Evolutionary conservation across 2,888 invertebrate genomes (phyloP).

Genomic region (Mechanitis mazaeus): DNA sequence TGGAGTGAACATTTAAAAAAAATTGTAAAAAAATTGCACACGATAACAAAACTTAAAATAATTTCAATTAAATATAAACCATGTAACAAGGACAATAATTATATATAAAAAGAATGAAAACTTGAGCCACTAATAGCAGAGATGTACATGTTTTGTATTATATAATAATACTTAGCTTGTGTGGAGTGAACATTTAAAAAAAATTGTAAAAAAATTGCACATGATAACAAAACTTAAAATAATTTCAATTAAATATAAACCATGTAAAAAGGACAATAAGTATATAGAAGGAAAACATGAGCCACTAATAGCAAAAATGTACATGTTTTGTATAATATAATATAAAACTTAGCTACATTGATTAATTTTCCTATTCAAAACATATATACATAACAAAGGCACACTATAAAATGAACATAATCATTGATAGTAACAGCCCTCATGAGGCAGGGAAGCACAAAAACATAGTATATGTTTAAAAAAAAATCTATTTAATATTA

Average conservation of each 20-base stretch:
- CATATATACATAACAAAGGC: neutral
- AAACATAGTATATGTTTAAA: constrained; percentile 4
- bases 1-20: too few species aligned
- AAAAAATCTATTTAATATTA: neutral
- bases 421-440: neutral
- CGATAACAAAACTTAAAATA: neutral
- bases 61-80: constrained; percentile 1
- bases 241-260: constrained; percentile 1
- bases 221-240: neutral
- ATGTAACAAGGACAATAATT: neutral
- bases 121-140: neutral
- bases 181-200: too few species aligned
- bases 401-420: neutral
- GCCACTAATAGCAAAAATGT: neutral
- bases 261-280: neutral
- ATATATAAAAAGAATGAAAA: neutral
- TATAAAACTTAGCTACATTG: neutral
- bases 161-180: too few species aligned
- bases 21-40: neutral
- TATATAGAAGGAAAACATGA: neutral
- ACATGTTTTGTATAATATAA: neutral
- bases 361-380: constrained; percentile 1
- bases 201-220: neutral
- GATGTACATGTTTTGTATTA: too few species aligned
- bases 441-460: constrained; percentile 1